phyloP scores from a whole-genome alignment of 92 coral and sea anemone genomes.

The Paramuricea clavata region DNA sequence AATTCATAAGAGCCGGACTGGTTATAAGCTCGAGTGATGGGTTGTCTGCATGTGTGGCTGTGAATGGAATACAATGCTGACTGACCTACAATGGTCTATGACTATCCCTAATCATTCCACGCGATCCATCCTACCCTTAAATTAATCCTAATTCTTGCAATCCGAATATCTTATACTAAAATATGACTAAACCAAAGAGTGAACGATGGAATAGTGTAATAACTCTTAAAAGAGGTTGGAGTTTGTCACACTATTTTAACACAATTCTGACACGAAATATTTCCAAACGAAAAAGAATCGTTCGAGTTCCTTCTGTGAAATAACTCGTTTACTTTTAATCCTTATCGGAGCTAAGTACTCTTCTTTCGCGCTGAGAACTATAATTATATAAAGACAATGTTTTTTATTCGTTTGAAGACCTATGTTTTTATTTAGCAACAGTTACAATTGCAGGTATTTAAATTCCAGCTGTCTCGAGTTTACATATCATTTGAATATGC shows the following conservation, averaged over 20 bases:
- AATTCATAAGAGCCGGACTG: not conserved
- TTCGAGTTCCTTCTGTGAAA: too few relatives aligned
- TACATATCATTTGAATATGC: slow-evolving; percentile 20
- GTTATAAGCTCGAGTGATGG: not conserved
- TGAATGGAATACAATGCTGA: too few relatives aligned
- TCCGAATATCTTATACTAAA: too few relatives aligned
- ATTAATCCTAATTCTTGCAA: too few relatives aligned
- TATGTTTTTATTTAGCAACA: not conserved
- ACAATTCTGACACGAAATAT: too few relatives aligned
- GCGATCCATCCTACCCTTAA: not conserved
- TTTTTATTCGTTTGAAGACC: too few relatives aligned
- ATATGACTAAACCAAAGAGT: not conserved
- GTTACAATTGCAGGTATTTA: not conserved
- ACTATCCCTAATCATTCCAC: not conserved
- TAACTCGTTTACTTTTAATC: not conserved
- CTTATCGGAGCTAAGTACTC: not conserved
- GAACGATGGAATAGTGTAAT: not conserved
- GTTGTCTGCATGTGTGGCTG: not conserved
- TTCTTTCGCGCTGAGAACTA: too few relatives aligned
- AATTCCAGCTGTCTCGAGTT: not conserved
- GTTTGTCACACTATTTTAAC: too few relatives aligned
- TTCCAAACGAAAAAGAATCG: too few relatives aligned
- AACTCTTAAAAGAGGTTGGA: too few relatives aligned
- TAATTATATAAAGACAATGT: too few relatives aligned
- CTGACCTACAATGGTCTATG: not conserved